Percentiles rank a stretch among this genome's conserved stretches.
These are phyloP conservation scores for Odobenus rosmarus DNA, from an alignment of 2,113 vertebrate species.

Conservation along the genomic window DNA sequence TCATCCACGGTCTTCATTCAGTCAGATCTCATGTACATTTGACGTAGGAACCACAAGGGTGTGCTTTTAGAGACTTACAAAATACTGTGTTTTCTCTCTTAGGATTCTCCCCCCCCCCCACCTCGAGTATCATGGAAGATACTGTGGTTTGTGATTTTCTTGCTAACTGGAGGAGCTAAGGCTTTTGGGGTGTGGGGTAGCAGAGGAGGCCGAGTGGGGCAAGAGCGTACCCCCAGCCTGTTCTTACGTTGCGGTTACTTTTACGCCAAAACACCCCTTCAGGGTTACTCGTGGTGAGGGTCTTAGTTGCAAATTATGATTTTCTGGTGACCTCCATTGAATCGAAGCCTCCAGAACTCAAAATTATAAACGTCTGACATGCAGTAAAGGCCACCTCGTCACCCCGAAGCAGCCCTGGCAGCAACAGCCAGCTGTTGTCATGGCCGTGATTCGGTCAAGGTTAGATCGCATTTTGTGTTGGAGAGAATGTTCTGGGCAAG, in stretches of 20 bases:
- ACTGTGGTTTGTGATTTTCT: slow-evolving; percentile 89
- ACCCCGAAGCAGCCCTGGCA: slow-evolving; percentile 86
- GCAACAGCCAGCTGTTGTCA: slow-evolving; percentile 88
- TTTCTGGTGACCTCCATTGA: slow-evolving; percentile 74
- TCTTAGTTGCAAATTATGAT: slow-evolving; percentile 69
- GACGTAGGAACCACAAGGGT: slow-evolving; percentile 88
- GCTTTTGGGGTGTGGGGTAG: slow-evolving; percentile 72
- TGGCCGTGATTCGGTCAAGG: slow-evolving; percentile 85
- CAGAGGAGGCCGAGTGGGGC: background rate
- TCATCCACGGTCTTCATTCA: slow-evolving; percentile 84
- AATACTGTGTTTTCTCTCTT: slow-evolving; percentile 90
- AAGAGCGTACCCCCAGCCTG: fast-evolving
- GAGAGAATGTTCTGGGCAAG: slow-evolving; percentile 88
- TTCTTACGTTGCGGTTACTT: background rate
- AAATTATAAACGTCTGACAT: slow-evolving; percentile 56
- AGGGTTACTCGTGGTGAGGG: slow-evolving; percentile 46
- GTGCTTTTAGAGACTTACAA: slow-evolving; percentile 88
- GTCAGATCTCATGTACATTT: slow-evolving; percentile 83
- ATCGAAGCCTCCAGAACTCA: background rate
- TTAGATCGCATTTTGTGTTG: slow-evolving; percentile 87
- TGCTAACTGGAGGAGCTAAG: slow-evolving; percentile 87
- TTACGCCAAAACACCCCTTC: background rate
- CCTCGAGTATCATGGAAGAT: slow-evolving; percentile 75
- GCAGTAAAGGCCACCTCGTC: slow-evolving; percentile 75
- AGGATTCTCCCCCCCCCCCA: slow-evolving; percentile 75